Conservation (phyloP, 2,888 invertebrate genomes). For the Molorchus minor region DNA sequence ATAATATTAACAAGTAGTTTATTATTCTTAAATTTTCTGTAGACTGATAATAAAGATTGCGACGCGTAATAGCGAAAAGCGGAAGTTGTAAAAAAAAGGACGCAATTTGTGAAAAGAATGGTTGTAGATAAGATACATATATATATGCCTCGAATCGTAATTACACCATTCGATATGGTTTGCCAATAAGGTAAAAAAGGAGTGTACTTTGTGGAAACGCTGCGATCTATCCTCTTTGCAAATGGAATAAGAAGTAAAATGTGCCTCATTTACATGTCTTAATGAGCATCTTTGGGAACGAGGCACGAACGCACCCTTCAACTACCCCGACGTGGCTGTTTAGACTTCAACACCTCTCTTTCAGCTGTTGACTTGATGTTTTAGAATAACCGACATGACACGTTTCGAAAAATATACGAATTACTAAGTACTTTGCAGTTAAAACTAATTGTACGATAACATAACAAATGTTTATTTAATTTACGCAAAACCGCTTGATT, state of each 20-base stretch:
- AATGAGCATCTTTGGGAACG: conserved; percentile 61
- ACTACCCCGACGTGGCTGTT: conserved; percentile 37
- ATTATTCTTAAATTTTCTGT: too few species aligned
- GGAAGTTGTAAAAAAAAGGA: too few species aligned
- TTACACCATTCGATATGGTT: conserved; percentile 24
- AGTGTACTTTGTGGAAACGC: conserved; percentile 42
- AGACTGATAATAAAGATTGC: too few species aligned
- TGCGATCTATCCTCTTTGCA: conserved; percentile 57
- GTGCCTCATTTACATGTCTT: conserved; percentile 62
- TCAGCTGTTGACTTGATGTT: conserved; percentile 24
- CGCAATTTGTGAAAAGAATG: not conserved
- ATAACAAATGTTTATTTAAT: too few species aligned
- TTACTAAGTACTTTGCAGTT: too few species aligned
- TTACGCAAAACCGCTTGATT: too few species aligned
- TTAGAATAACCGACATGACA: conserved; percentile 5
- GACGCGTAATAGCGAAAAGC: too few species aligned
- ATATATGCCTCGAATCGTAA: conserved; percentile 11
- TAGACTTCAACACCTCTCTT: conserved; percentile 26
- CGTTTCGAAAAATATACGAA: too few species aligned
- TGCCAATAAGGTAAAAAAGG: conserved; percentile 40
- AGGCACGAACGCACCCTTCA: conserved; percentile 55
- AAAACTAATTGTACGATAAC: too few species aligned
- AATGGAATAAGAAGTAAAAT: conserved; percentile 61
- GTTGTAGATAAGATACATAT: not conserved
- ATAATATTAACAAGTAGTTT: too few species aligned